Evolutionary conservation across 2,797 vertebrate species (phyloP).

Genomic region (Microctenopoma steveboyesi): DNA sequence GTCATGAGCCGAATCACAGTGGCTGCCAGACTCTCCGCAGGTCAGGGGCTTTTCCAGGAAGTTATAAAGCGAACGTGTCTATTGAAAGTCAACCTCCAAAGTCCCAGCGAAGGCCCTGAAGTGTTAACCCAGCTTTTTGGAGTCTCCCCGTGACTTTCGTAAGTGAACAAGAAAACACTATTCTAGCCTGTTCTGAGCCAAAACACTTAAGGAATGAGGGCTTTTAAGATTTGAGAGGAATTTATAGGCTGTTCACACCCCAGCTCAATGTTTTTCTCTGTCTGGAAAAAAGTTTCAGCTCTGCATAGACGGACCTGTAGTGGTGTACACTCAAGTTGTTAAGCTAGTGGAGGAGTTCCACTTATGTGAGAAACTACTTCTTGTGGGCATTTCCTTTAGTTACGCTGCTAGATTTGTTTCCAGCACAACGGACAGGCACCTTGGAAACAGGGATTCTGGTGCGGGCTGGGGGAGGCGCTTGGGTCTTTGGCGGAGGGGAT

Average conservation of each 20-base stretch:
- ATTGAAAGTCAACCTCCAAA: conserved; percentile 57
- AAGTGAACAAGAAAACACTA: conserved; percentile 66
- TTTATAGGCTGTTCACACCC: conserved; percentile 64
- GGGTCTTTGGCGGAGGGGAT: conserved; percentile 84
- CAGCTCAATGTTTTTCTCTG: conserved; percentile 72
- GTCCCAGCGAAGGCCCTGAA: conserved; percentile 54
- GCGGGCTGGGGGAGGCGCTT: conserved; percentile 83
- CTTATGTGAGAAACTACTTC: conserved; percentile 82
- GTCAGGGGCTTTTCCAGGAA: conserved; percentile 56
- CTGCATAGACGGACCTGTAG: conserved; percentile 49
- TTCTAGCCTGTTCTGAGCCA: conserved; percentile 41
- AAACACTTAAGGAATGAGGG: conserved; percentile 50
- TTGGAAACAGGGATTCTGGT: conserved; percentile 98
- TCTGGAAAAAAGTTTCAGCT: conserved; percentile 60
- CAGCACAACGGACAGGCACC: conserved; percentile 92
- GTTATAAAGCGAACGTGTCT: conserved; percentile 58
- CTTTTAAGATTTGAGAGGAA: conserved; percentile 68
- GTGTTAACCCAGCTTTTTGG: conserved; percentile 65
- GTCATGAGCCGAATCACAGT: conserved; percentile 45
- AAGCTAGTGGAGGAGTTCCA: conserved; percentile 3
- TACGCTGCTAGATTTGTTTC: conserved; percentile 85
- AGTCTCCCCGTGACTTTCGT: conserved; percentile 68
- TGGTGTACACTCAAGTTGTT: conserved; percentile 36
- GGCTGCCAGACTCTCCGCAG: conserved; percentile 42
- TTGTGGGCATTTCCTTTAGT: conserved; percentile 85